Conservation (phyloP, 2,113 vertebrate species). For the Anseranas semipalmata region DNA sequence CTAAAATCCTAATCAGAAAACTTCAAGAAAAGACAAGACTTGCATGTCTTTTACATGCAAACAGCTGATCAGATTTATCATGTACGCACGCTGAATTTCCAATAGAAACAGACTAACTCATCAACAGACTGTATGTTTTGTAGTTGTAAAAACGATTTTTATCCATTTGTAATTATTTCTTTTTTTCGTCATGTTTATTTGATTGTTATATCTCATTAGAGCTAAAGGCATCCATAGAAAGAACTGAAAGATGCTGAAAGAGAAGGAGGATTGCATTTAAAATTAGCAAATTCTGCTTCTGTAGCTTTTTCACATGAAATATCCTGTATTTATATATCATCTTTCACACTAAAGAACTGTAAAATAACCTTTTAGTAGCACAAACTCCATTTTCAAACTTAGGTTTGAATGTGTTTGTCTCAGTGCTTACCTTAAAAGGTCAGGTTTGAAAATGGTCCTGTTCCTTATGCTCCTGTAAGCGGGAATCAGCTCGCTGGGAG, state of each 20-base stretch:
- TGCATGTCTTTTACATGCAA: constrained; percentile 21
- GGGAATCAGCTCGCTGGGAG: background rate
- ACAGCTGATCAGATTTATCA: constrained; percentile 30
- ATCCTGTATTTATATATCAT: background rate
- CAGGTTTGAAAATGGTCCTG: background rate
- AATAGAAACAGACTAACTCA: background rate
- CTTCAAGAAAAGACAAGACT: constrained; percentile 47
- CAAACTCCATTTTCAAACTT: background rate
- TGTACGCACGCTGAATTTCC: background rate
- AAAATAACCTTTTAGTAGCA: constrained; percentile 1
- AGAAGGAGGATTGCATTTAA: constrained; percentile 17
- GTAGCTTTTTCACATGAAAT: background rate
- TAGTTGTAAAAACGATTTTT: background rate
- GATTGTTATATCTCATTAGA: background rate
- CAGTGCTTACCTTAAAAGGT: background rate
- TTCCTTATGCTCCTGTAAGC: background rate
- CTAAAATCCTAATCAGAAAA: constrained; percentile 69
- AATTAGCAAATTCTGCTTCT: constrained; percentile 37
- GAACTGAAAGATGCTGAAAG: background rate
- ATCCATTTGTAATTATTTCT: background rate
- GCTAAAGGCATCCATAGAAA: background rate
- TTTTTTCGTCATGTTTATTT: constrained; percentile 11
- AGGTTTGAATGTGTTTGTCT: background rate
- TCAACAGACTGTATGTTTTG: background rate
- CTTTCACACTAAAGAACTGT: background rate